Conservation (phyloP, 2,113 vertebrate species). For the Atractosteus spatula region DNA sequence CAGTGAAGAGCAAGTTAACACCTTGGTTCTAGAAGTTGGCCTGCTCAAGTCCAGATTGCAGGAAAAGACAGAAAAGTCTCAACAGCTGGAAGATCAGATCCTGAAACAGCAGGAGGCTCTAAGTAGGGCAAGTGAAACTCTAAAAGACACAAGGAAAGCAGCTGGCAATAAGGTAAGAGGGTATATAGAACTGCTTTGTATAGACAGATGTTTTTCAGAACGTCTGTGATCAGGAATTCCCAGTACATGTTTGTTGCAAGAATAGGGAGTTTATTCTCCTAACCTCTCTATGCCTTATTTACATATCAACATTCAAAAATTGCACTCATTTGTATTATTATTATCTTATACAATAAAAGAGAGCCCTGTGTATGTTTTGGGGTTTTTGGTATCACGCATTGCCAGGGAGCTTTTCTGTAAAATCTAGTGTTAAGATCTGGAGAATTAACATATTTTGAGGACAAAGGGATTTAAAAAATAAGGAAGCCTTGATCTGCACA, state of each 20-base stretch:
- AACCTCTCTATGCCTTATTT: constrained; percentile 35
- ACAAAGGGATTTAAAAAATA: too few species aligned
- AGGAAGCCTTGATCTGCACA: too few species aligned
- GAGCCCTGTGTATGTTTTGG: background rate
- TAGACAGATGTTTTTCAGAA: constrained; percentile 20
- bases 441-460: too few species aligned
- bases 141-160: constrained; percentile 35
- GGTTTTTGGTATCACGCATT: constrained; percentile 32
- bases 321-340: constrained; percentile 32
- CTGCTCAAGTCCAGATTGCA: constrained; percentile 46
- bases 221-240: constrained; percentile 32
- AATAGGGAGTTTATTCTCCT: constrained; percentile 30
- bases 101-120: constrained; percentile 43
- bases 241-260: constrained; percentile 31
- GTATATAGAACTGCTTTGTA: constrained; percentile 6
- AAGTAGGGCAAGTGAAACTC: constrained; percentile 45
- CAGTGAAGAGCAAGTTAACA: constrained; percentile 39
- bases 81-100: constrained; percentile 56
- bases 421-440: constrained; percentile 14
- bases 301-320: constrained; percentile 30
- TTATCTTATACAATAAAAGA: constrained; percentile 20
- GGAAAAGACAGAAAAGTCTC: constrained; percentile 43
- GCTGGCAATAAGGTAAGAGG: constrained; percentile 56
- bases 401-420: constrained; percentile 31
- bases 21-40: constrained; percentile 39